These are phyloP conservation scores for Phrynocephalus vlangalii DNA, from an alignment of 2,797 vertebrate genomes.

Conservation along the genomic window DNA sequence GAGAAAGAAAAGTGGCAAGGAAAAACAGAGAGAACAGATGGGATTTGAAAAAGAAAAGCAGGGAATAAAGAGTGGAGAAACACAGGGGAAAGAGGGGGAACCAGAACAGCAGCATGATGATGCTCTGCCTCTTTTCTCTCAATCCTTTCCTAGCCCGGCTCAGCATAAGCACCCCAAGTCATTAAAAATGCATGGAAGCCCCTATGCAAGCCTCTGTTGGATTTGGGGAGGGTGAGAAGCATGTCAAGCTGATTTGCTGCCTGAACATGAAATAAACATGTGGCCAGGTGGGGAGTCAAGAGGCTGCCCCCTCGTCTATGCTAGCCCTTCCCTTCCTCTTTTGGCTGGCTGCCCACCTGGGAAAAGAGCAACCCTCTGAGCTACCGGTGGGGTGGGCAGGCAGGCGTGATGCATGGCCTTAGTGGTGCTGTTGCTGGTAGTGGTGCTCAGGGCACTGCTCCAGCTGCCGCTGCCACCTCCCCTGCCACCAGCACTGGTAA, in stretches of 20 bases:
- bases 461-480: neutral
- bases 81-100: neutral
- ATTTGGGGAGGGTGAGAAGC: neutral
- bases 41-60: neutral
- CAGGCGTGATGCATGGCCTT: constrained; percentile 96
- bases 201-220: neutral
- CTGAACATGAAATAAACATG: constrained; percentile 97
- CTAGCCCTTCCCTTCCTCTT: neutral
- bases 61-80: neutral
- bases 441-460: constrained; percentile 73
- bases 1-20: neutral
- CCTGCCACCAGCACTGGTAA: constrained; percentile 77
- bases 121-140: neutral
- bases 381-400: constrained; percentile 97
- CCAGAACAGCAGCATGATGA: neutral
- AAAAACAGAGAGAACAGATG: neutral
- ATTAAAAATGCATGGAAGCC: neutral
- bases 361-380: constrained; percentile 72
- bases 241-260: constrained; percentile 91
- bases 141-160: neutral
- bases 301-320: neutral
- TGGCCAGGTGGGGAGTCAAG: constrained; percentile 84
- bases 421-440: constrained; percentile 79
- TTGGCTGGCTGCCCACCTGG: neutral
- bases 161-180: neutral